Percentiles rank a stretch among this genome's conserved stretches.
These are phyloP conservation scores for Rosalia funebris DNA, from an alignment of 2,888 invertebrate genomes.

Conservation along the genomic window DNA sequence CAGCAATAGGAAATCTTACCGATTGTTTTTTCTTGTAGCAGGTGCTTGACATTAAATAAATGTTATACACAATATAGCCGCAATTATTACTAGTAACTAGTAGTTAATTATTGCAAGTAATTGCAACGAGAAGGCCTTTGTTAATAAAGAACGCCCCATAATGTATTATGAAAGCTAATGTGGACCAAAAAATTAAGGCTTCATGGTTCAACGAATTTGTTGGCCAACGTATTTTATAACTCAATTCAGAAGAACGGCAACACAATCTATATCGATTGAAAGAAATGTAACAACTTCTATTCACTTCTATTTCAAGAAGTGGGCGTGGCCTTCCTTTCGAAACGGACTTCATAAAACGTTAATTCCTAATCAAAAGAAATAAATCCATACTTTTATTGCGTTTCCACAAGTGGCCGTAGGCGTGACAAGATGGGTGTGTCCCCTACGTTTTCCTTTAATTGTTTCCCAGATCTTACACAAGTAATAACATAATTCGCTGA, in stretches of 20 bases:
- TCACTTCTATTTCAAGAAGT: not conserved
- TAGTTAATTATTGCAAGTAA: too few species aligned
- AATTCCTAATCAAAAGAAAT: not conserved
- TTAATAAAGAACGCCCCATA: too few species aligned
- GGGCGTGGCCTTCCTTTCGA: not conserved
- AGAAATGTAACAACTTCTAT: not conserved
- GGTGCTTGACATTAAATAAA: too few species aligned
- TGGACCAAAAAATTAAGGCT: not conserved
- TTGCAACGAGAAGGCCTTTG: too few species aligned
- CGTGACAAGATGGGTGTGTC: not conserved
- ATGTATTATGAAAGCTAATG: not conserved
- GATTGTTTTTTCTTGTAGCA: too few species aligned
- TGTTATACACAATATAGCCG: too few species aligned
- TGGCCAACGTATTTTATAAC: not conserved
- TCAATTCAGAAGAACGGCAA: not conserved
- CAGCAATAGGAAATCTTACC: too few species aligned
- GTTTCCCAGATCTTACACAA: not conserved
- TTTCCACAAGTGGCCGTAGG: conserved; percentile 11
- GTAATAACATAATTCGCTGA: not conserved
- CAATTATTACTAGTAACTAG: too few species aligned
- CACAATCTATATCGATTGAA: not conserved
- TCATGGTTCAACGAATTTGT: not conserved
- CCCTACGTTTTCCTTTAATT: not conserved
- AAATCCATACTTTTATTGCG: not conserved
- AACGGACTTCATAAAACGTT: not conserved